Evolutionary conservation across 2,888 invertebrate genomes (phyloP), one percentile per base, ranked within the genome.

Genomic region (Macaria liturata): DNA sequence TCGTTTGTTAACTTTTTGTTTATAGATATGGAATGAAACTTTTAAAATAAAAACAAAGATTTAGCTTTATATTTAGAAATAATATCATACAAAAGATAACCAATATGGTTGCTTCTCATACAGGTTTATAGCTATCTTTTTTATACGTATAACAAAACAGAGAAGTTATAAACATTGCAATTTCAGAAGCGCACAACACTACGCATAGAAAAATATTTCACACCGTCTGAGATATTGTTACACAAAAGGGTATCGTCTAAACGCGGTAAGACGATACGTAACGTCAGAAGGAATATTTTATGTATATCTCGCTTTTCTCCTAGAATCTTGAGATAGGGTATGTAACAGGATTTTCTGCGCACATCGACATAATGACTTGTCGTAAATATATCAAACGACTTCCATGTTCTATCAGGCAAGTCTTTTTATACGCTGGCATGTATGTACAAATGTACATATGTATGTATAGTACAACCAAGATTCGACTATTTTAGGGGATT

Each of bases 331-430:
- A 59, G 63, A 61, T 57, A 59, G 56, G 50, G 58, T 65, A 66
- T 70, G 67, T 68, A 67, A 67, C 58, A 65, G 65, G 68, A 68
- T 70, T 66, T 65, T 65, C 65, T 60, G 49, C 57, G 58, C 64
- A 68, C 67, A 62, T 70, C 66, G 60, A 68, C 65, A 71, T 69
- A 69, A 73, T 69, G 70, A 70, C 69, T 66, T 65, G 65, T 71
- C 72, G 71, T 72, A 74, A 74, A 72, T 67, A 49, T 65, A 60
- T 62, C 58, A 58, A 62, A 61, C 61, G 61, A 59, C 64, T 72
- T 68, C 62, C 65, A 61, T 65, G 58, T 60, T 60, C 62, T 66
- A 66, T 67, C 57, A 61, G 43, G 53, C 42, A 51, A 56, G 51
- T 61, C 54, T 61, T 60, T 67, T 49, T 51, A 51, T 59, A 45